Conservation (phyloP, 2,888 invertebrate species). For the Philhelius pedissequus region DNA sequence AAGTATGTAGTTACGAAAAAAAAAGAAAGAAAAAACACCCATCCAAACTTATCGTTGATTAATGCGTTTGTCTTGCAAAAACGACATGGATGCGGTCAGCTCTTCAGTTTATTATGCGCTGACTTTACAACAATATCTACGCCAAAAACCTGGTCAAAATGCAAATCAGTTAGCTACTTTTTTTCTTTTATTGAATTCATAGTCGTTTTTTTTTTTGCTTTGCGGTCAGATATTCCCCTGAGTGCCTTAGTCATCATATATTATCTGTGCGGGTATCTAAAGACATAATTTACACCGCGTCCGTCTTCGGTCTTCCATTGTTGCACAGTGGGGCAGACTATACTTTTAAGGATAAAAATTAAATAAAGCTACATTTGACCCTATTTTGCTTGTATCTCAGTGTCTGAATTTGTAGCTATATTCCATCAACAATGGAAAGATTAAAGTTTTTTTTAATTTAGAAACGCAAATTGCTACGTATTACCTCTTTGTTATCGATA, state of each 20-base stretch:
- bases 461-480: too few relatives aligned
- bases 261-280: constrained; percentile 9
- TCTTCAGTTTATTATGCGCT: constrained; percentile 23
- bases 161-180: constrained; percentile 17
- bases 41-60: neutral
- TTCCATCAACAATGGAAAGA: too few relatives aligned
- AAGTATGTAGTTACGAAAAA: too few relatives aligned
- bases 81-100: constrained; percentile 11
- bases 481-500: too few relatives aligned
- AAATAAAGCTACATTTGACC: too few relatives aligned
- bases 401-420: too few relatives aligned
- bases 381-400: too few relatives aligned
- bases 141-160: constrained; percentile 33
- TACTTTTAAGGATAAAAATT: too few relatives aligned
- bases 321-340: neutral
- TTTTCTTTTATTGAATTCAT: neutral
- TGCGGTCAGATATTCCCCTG: constrained; percentile 63
- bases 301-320: neutral
- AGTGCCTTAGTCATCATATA: constrained; percentile 47
- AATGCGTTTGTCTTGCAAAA: neutral
- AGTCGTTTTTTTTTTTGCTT: constrained; percentile 10
- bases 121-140: neutral
- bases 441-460: too few relatives aligned
- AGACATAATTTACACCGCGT: neutral
- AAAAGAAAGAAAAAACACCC: neutral